Base-by-base conservation (phyloP, 2,797 vertebrate genomes). In the Serranus cabrilla region DNA sequence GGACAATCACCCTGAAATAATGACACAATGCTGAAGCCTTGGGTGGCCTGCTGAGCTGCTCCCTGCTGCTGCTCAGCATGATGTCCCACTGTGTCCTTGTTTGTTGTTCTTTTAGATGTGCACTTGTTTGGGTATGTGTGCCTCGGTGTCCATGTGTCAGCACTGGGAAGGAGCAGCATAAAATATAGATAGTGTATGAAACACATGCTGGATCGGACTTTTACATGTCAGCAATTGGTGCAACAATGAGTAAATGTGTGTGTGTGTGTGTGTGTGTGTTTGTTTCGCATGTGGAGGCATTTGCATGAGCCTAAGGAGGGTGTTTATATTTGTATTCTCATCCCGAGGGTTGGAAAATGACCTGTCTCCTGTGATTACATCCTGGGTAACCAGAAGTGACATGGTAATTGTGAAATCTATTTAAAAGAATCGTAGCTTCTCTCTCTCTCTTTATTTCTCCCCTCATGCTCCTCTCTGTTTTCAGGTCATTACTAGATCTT, bases 341-440 rank as follows among this genome's bases (percentile, higher is more conserved):
- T 75, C 85, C 83, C 8, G 74, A 68, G 62, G 77, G 82, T 57
- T 84, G 61, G 78, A 93, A 94, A 95, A 96, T 91, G 89, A 90
- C 93, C 94, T 93, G 94, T 93, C 94, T 94, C 89, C 91, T 87
- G 80, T 90, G 88, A 94, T 96, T 94, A 95, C 43, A 86, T 70
- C 75, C 65, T 64, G 12, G 75, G 57, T 94, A 95, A 95, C 84
- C 70, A 93, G 94, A 95, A 94, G 92, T 92, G 95, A 94, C 87
- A 42, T 87, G 87, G 89, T 95, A 94, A 96, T 95, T 95, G 94
- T 93, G 87, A 92, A 94, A 93, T 92, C 93, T 94, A 91, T 94
- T 95, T 94, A 93, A 92, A 93, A 89, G 89, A 93, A 95, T 92
- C 91, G 92, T 94, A 89, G 84, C 83, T 61, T 85, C 83, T 83